phyloP scores from a whole-genome alignment of 2,113 vertebrate genomes.

The Ivindomyrus marchei region DNA sequence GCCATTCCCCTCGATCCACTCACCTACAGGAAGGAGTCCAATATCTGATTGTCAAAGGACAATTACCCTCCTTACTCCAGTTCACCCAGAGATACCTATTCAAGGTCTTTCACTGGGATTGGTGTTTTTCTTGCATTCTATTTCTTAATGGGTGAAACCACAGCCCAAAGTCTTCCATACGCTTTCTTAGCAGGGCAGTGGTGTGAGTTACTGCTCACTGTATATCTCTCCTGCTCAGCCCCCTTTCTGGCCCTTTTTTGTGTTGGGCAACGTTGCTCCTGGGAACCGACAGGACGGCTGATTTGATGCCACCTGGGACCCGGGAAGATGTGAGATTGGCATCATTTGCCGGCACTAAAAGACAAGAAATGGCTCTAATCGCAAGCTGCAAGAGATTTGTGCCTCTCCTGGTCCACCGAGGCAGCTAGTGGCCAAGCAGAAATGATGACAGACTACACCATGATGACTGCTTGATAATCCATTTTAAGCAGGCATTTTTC shows the following conservation, averaged over 20 bases:
- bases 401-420: neutral
- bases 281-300: neutral
- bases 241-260: neutral
- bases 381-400: neutral
- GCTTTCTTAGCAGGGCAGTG: neutral
- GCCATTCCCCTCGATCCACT: slow-evolving; percentile 76
- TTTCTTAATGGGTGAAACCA: neutral
- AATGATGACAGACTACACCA: neutral
- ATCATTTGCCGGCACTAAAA: neutral
- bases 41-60: slow-evolving; percentile 62
- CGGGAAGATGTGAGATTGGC: neutral
- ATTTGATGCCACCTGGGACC: neutral
- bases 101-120: neutral
- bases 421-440: neutral
- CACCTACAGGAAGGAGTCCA: slow-evolving; percentile 81
- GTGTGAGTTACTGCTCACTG: neutral
- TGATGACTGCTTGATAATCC: neutral
- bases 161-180: neutral
- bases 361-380: neutral
- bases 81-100: neutral
- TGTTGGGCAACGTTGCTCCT: neutral
- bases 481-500: neutral
- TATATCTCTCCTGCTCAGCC: neutral
- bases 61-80: slow-evolving; percentile 26
- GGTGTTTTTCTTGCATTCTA: neutral